A percentile compares a stretch with the other conserved stretches of the same genome.
Conservation (phyloP, 1,140 invertebrate species). For the Pteromalus puparum region DNA sequence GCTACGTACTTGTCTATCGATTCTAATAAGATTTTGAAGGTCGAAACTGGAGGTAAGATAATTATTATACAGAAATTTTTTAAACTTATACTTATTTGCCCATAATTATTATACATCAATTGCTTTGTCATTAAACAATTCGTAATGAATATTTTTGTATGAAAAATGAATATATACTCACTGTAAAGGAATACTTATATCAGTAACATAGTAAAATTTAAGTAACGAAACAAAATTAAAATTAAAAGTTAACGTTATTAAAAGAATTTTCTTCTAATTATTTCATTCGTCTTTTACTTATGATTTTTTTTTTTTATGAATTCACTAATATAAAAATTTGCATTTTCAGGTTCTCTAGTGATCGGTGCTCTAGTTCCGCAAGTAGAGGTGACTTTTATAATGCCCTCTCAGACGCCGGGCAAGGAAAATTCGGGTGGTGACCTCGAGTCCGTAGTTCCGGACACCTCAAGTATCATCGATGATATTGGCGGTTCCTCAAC, state of each 20-base stretch:
- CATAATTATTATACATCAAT: too few relatives aligned
- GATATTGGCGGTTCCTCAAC: conserved; percentile 73
- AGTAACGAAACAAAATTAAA: too few relatives aligned
- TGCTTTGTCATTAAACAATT: too few relatives aligned
- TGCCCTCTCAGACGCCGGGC: conserved; percentile 86
- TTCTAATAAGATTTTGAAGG: conserved; percentile 82
- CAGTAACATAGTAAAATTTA: too few relatives aligned
- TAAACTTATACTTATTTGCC: too few relatives aligned
- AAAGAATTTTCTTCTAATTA: too few relatives aligned
- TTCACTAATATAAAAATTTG: background rate
- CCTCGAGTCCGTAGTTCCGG: conserved; percentile 87
- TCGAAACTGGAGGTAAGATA: conserved; percentile 66
- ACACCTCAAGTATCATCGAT: conserved; percentile 87
- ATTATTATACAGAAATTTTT: too few relatives aligned
- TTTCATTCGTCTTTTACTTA: background rate
- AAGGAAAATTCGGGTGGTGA: conserved; percentile 88
- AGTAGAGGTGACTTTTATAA: conserved; percentile 90
- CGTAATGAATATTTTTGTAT: too few relatives aligned
- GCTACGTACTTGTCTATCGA: conserved; percentile 88
- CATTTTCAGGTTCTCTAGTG: conserved; percentile 77
- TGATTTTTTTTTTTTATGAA: background rate
- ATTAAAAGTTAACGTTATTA: too few relatives aligned
- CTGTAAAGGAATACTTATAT: too few relatives aligned
- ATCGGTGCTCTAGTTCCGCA: conserved; percentile 87
- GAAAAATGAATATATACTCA: too few relatives aligned